Evolutionary conservation across 2,113 vertebrate species (phyloP).

Genomic region (Archilochus colubris): DNA sequence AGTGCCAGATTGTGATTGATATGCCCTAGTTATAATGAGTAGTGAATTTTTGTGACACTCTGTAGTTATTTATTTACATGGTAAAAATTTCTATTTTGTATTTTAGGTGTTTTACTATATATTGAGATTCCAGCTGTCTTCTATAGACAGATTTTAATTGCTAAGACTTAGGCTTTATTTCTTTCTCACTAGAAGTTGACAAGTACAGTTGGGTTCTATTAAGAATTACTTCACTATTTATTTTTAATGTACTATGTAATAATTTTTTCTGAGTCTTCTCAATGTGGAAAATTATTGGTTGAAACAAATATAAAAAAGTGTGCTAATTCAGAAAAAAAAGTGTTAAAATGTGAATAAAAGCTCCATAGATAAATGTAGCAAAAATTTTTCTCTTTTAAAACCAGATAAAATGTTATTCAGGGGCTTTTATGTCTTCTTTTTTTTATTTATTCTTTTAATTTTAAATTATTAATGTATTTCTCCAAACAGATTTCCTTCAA

Average conservation of each 20-base stretch:
- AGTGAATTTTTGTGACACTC: background rate
- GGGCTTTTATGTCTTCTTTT: background rate
- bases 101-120: background rate
- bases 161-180: background rate
- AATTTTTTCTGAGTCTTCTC: background rate
- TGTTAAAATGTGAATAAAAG: background rate
- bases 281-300: background rate
- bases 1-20: background rate
- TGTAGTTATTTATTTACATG: background rate
- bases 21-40: background rate
- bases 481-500: slow-evolving; percentile 84
- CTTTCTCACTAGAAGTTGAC: background rate
- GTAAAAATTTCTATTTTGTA: background rate
- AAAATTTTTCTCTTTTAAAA: background rate
- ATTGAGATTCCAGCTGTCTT: background rate
- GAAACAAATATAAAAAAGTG: background rate
- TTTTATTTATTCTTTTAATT: background rate
- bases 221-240: background rate
- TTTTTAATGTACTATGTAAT: background rate
- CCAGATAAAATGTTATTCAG: background rate
- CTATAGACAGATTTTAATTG: background rate
- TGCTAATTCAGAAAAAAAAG: background rate
- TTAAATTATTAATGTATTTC: background rate
- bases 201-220: background rate
- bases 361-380: background rate